Percentiles rank a stretch among this genome's conserved stretches.
Evolutionary conservation across 2,888 invertebrate genomes (phyloP).

Genomic region (Sminthurides aquaticus): DNA sequence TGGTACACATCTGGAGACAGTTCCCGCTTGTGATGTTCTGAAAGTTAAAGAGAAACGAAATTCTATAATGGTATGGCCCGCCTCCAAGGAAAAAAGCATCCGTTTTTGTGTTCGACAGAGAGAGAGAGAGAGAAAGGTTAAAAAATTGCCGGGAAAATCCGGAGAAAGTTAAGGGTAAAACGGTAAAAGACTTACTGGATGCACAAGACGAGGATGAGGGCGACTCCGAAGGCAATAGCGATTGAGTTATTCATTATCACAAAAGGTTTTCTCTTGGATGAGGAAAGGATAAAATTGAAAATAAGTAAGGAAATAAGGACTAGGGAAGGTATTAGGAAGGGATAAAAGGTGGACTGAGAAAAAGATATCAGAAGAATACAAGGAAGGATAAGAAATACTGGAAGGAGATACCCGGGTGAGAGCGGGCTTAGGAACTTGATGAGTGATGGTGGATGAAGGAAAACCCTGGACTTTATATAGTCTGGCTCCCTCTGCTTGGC

Average conservation of each 20-base stretch:
- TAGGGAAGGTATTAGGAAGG: background rate
- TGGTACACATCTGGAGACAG: too few species aligned
- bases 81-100: too few species aligned
- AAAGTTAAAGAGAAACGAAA: too few species aligned
- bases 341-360: background rate
- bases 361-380: background rate
- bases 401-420: background rate
- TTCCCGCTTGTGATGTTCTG: too few species aligned
- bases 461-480: conserved; percentile 16
- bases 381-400: background rate
- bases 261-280: conserved; percentile 3
- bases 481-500: conserved; percentile 15
- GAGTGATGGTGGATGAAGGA: conserved; percentile 5
- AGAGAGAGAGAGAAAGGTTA: too few species aligned
- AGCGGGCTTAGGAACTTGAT: background rate
- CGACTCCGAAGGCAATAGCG: conserved; percentile 2
- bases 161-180: too few species aligned
- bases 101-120: too few species aligned
- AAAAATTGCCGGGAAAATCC: too few species aligned
- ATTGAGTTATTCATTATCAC: conserved; percentile 6
- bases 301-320: background rate
- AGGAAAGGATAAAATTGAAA: background rate
- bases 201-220: conserved; percentile 6
- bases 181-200: conserved; percentile 13
- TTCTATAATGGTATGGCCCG: too few species aligned